Percentiles rank a stretch among this genome's conserved stretches.
phyloP scores from a whole-genome alignment of 2,113 vertebrate species.

The Chaetura pelagica region DNA sequence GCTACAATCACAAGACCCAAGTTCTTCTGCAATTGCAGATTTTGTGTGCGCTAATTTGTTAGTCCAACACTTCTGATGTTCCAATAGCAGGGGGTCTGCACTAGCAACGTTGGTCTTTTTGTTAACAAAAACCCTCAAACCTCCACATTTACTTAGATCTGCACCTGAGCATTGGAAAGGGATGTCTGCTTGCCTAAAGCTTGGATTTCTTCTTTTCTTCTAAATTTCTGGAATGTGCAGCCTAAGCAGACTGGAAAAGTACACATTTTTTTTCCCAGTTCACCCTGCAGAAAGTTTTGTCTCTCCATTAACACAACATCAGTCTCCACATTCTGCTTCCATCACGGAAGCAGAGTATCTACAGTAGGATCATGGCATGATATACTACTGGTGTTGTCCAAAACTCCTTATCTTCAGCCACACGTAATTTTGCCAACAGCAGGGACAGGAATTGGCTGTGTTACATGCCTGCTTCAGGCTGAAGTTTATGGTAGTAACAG shows the following conservation, averaged over 20 bases:
- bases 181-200: neutral
- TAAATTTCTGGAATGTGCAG: neutral
- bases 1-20: neutral
- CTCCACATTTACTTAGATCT: neutral
- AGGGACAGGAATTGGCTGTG: neutral
- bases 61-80: constrained; percentile 34
- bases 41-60: constrained; percentile 48
- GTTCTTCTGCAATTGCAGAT: neutral
- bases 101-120: neutral
- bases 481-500: neutral
- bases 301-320: neutral
- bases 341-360: neutral
- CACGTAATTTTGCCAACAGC: neutral
- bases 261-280: neutral
- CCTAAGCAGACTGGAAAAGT: neutral
- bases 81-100: constrained; percentile 39
- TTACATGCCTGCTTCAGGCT: neutral
- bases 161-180: neutral
- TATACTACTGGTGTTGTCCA: neutral
- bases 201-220: neutral
- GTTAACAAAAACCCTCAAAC: neutral
- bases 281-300: neutral
- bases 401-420: neutral
- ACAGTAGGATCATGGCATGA: neutral
- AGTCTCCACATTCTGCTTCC: neutral